These are phyloP conservation scores for Champsocephalus esox DNA, from an alignment of 2,797 vertebrate genomes.

Conservation along the genomic window DNA sequence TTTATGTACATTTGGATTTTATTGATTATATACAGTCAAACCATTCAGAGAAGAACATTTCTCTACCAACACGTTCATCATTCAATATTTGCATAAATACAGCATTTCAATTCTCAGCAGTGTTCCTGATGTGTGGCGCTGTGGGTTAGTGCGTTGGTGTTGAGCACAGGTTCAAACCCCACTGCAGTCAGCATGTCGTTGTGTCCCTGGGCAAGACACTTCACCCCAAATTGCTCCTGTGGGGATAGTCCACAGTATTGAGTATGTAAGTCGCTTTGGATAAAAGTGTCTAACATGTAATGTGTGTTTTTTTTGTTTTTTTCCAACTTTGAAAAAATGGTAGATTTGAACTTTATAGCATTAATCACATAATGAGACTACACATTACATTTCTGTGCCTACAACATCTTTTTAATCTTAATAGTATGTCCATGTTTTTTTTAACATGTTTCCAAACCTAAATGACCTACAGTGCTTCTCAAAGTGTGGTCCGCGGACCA, in stretches of 20 bases:
- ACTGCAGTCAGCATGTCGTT: no score
- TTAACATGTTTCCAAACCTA: not conserved
- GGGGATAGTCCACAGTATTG: no score
- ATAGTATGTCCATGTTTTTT: not conserved
- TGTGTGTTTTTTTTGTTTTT: not conserved
- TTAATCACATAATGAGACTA: not conserved
- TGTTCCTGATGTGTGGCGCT: not conserved
- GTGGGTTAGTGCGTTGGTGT: no score
- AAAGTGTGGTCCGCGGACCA: no score
- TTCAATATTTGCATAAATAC: constrained; percentile 12
- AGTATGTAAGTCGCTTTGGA: no score
- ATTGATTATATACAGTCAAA: constrained; percentile 35
- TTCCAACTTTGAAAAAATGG: not conserved
- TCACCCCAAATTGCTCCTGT: no score
- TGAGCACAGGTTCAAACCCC: no score
- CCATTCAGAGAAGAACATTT: constrained; percentile 22
- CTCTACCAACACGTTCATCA: not conserved
- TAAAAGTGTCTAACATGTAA: no score
- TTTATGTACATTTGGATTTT: constrained; percentile 41
- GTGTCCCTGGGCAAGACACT: no score
- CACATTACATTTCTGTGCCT: not conserved
- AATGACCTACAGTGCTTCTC: no score
- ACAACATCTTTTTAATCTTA: not conserved
- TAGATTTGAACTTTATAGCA: not conserved
- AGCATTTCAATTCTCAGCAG: constrained; percentile 12